Percentiles rank a stretch among this genome's conserved stretches.
Evolutionary conservation across 2,888 invertebrate genomes (phyloP).

Genomic region (Sphecodes monilicornis): DNA sequence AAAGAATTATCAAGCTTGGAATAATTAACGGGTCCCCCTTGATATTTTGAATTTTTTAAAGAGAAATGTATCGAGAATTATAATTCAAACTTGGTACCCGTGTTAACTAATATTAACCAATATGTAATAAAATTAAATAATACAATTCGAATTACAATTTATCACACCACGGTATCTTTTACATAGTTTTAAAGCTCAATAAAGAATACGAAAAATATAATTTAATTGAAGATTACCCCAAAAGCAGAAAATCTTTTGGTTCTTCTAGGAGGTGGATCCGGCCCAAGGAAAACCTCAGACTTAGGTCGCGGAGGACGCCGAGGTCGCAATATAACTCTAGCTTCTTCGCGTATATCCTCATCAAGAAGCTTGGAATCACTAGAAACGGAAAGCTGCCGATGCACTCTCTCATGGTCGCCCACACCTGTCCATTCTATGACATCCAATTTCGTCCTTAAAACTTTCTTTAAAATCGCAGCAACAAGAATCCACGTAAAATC

Average conservation of each 20-base stretch:
- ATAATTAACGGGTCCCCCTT: neutral
- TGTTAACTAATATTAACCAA: neutral
- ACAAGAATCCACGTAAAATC: conserved; percentile 64
- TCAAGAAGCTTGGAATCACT: conserved; percentile 96
- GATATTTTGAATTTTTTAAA: neutral
- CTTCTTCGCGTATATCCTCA: conserved; percentile 95
- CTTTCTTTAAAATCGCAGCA: conserved; percentile 69
- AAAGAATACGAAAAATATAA: neutral
- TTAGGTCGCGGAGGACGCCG: conserved; percentile 97
- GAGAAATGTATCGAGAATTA: neutral
- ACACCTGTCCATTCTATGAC: conserved; percentile 91
- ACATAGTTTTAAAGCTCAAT: neutral
- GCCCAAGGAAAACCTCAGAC: conserved; percentile 94
- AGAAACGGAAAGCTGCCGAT: conserved; percentile 95
- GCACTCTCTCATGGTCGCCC: conserved; percentile 93
- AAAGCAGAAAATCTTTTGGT: conserved; percentile 98
- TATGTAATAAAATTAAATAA: no score
- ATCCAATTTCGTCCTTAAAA: conserved; percentile 69
- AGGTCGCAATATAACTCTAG: conserved; percentile 94
- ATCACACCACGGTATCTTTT: neutral
- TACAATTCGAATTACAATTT: neutral
- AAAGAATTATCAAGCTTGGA: neutral
- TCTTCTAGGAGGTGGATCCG: conserved; percentile 88
- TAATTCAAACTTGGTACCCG: neutral
- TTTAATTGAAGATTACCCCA: conserved; percentile 88